These are phyloP conservation scores for Drosophila auraria DNA, from an alignment of 1,140 invertebrate genomes.

Conservation along the genomic window DNA sequence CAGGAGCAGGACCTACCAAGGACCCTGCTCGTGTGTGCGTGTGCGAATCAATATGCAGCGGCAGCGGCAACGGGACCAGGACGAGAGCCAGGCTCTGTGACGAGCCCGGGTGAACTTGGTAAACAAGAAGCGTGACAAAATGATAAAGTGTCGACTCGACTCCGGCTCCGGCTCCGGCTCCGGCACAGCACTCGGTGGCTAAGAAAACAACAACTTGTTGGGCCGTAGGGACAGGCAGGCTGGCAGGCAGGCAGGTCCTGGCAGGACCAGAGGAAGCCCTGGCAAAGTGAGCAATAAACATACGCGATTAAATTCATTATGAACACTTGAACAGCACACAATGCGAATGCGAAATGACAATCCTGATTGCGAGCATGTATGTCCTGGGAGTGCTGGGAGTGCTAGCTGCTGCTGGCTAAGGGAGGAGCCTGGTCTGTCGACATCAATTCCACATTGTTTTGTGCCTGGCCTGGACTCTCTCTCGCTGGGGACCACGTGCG, in stretches of 20 bases:
- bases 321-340: constrained; percentile 76
- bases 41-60: constrained; percentile 72
- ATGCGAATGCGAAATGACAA: constrained; percentile 74
- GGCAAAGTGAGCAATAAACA: constrained; percentile 81
- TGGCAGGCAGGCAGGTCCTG: not conserved
- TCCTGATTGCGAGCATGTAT: constrained; percentile 52
- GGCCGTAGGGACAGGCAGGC: not conserved
- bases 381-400: constrained; percentile 7
- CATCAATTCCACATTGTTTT: constrained; percentile 57
- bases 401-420: not conserved
- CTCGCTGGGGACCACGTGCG: no score
- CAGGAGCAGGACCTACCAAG: constrained; percentile 19
- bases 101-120: constrained; percentile 51
- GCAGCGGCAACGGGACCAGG: constrained; percentile 18
- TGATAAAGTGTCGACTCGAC: constrained; percentile 66
- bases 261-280: not conserved
- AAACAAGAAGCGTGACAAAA: constrained; percentile 78
- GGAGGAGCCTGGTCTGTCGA: not conserved
- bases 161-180: no score
- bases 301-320: constrained; percentile 83
- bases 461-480: no score
- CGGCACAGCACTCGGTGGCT: not conserved
- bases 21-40: constrained; percentile 9
- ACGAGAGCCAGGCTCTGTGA: constrained; percentile 21
- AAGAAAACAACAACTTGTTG: constrained; percentile 53